Percentiles rank a stretch among this genome's conserved stretches.
Conservation (phyloP, 2,888 invertebrate species). For the Spicauda simplicius region DNA sequence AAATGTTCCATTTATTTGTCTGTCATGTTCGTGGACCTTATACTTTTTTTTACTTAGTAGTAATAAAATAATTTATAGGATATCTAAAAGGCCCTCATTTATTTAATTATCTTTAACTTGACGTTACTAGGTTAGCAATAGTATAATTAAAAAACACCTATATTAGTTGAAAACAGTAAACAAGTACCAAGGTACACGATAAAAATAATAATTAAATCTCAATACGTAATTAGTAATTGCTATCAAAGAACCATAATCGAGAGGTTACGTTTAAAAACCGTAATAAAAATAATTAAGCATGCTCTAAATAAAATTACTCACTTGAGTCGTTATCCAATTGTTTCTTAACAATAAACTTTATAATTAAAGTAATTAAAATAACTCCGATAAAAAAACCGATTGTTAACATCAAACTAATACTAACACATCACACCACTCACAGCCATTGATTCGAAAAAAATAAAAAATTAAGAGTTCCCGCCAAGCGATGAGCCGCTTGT, state of each 20-base stretch:
- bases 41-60: too few species aligned
- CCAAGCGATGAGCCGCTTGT: constrained; percentile 61
- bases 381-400: constrained; percentile 60
- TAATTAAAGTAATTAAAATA: constrained; percentile 58
- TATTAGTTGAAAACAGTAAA: not conserved
- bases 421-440: constrained; percentile 71
- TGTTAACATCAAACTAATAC: constrained; percentile 62
- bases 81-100: too few species aligned
- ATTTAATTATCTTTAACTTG: too few species aligned
- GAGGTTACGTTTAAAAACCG: not conserved
- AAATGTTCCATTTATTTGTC: too few species aligned
- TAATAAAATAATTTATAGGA: too few species aligned
- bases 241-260: not conserved
- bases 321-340: constrained; percentile 47
- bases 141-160: not conserved
- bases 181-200: not conserved
- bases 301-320: constrained; percentile 49
- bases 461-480: constrained; percentile 62
- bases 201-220: not conserved
- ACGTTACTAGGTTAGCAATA: too few species aligned
- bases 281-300: constrained; percentile 6
- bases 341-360: constrained; percentile 51
- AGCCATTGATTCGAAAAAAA: constrained; percentile 53
- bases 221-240: constrained; percentile 11
- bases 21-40: too few species aligned